Evolutionary conservation across 53 echinoderm and acorn worm genomes (phyloP).

Genomic region (Holothuria scabra): DNA sequence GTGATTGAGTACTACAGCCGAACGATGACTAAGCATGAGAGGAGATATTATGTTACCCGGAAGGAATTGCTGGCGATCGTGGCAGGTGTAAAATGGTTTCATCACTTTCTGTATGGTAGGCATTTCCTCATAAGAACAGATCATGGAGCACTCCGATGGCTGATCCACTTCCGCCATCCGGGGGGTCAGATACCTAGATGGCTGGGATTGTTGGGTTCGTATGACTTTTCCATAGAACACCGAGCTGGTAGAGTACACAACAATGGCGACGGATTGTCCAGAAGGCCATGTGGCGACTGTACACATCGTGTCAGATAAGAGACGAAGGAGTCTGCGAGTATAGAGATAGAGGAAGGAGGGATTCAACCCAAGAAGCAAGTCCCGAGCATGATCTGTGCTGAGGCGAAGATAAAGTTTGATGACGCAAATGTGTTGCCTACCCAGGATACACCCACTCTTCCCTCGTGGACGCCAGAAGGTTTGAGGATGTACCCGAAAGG

Average conservation of each 20-base stretch:
- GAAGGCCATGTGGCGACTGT: conserved; percentile 5
- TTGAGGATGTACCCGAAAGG: too few species aligned
- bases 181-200: conserved; percentile 12
- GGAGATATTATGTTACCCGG: conserved; percentile 12
- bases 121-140: not conserved
- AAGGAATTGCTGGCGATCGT: not conserved
- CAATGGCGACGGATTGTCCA: conserved; percentile 56
- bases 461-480: too few species aligned
- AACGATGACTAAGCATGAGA: not conserved
- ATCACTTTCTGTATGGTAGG: not conserved
- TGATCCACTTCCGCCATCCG: not conserved
- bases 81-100: too few species aligned
- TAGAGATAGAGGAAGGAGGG: too few species aligned
- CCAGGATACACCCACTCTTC: too few species aligned
- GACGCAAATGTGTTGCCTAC: too few species aligned
- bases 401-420: too few species aligned
- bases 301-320: not conserved
- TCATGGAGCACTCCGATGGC: too few species aligned
- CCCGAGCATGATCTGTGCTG: too few species aligned
- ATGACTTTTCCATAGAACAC: not conserved
- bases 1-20: too few species aligned
- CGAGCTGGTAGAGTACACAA: conserved; percentile 32
- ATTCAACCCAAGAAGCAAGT: too few species aligned
- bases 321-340: too few species aligned
- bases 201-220: conserved; percentile 8